Base-by-base conservation (phyloP, 2,888 invertebrate genomes). In the Caenorhabditis becei region DNA sequence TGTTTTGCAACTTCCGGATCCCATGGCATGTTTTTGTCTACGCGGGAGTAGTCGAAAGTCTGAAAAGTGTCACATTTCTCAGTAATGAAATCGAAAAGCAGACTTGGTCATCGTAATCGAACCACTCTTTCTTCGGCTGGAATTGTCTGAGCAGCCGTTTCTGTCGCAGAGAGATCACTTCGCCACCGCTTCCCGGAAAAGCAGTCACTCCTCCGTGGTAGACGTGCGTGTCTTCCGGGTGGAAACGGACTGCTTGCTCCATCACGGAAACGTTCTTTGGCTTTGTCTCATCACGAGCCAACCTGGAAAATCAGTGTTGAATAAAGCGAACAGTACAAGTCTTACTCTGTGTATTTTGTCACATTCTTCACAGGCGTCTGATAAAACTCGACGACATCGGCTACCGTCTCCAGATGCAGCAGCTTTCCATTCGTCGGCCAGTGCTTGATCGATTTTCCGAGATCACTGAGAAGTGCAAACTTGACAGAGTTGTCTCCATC, bases 101-200 rank as follows among this genome's bases (percentile, higher is more conserved):
- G 37, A 83, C 85, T 77, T 86, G 87, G 61, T 91, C 90, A 24
- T 91, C 90, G 65, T 87, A 90, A 66, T 90, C 90, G 72, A 84
- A 90, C 90, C 90, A 90, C 41, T 91, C 88, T 56, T 88, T 83
- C 67, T 90, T 90, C n/a, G 90, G 90, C 41, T 87, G 79, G 82
- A 86, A 90, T 59, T 90, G 87, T 47, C 90, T 80, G 16, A 86
- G 80, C 0, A 90, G 61, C 18, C 90, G 83, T 63, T 90, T 87
- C 66, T 89, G 89, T 11, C 90, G 83, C 37, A 90, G 67, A 4
- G 87, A 84, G 8, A 88, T 47, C 20, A 91, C 88, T 24, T 87
- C 63, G 41, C 90, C 90, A 3, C 89, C 88, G 20, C 79, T 77
- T 37, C 90, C 90, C 1, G 90, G 90, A 71, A 85, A 89, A 1